A percentile compares a stretch with the other conserved stretches of the same genome.
These are phyloP conservation scores for Periophthalmus modestus DNA, from an alignment of 2,113 vertebrate genomes.

Conservation along the genomic window DNA sequence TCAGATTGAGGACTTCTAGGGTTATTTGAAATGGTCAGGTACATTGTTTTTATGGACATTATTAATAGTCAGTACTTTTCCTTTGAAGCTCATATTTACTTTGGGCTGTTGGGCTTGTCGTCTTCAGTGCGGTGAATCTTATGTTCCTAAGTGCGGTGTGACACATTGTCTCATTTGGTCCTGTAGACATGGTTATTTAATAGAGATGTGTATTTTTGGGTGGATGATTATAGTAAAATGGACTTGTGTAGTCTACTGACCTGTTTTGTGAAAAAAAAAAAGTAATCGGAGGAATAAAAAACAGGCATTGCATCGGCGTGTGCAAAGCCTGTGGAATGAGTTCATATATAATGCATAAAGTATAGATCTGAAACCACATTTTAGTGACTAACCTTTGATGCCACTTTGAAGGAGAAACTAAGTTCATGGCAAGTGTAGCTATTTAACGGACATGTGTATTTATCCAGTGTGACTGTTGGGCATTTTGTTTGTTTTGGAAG, in stretches of 20 bases:
- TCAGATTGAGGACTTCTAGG: not conserved
- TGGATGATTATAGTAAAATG: slow-evolving; percentile 29
- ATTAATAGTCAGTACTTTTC: not conserved
- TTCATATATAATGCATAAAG: not conserved
- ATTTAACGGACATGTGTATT: slow-evolving; percentile 74
- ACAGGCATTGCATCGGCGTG: not conserved
- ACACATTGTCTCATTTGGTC: slow-evolving; percentile 43
- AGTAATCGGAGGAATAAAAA: not conserved
- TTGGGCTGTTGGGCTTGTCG: slow-evolving; percentile 13
- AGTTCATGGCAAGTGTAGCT: slow-evolving; percentile 66
- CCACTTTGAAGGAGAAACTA: slow-evolving; percentile 54
- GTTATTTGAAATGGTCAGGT: not conserved
- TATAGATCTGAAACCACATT: not conserved
- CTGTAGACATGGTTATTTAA: slow-evolving; percentile 51
- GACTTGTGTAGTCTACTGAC: slow-evolving; percentile 55
- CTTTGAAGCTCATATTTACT: slow-evolving; percentile 5
- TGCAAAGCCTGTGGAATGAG: not conserved
- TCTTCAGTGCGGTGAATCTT: slow-evolving; percentile 28
- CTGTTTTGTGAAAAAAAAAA: slow-evolving; percentile 18
- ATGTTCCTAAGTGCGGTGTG: slow-evolving; percentile 40
- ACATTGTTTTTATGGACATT: not conserved
- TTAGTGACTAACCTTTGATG: slow-evolving; percentile 53
- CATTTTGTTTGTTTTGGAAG: slow-evolving; percentile 78
- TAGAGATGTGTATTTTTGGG: slow-evolving; percentile 53
- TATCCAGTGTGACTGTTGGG: slow-evolving; percentile 72